These are phyloP conservation scores for Tachyglossus aculeatus DNA, from an alignment of 2,797 vertebrate species.

Conservation along the genomic window DNA sequence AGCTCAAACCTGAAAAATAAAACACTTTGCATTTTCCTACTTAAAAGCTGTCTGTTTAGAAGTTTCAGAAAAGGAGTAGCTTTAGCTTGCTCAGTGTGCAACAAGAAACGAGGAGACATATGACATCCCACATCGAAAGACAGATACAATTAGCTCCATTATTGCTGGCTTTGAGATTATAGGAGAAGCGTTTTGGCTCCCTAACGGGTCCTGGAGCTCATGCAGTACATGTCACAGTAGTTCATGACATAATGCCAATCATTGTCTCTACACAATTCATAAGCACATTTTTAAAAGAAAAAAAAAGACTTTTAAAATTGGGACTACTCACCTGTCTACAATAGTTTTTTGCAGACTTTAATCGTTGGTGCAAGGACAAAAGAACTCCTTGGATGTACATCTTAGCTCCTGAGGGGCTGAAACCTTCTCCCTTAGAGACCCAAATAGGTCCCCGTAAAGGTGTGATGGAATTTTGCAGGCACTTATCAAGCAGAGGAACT, in stretches of 20 bases:
- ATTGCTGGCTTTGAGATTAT: constrained; percentile 74
- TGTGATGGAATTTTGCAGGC: constrained; percentile 76
- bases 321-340: constrained; percentile 79
- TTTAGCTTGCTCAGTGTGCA: constrained; percentile 51
- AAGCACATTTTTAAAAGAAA: constrained; percentile 54
- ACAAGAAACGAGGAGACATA: constrained; percentile 65
- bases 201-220: constrained; percentile 71
- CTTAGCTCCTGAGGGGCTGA: constrained; percentile 74
- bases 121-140: constrained; percentile 72
- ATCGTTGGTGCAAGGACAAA: constrained; percentile 67
- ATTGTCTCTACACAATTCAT: constrained; percentile 37
- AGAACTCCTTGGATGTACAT: constrained; percentile 68
- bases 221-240: constrained; percentile 69
- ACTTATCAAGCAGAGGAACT: constrained; percentile 73
- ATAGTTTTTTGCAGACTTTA: constrained; percentile 70
- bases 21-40: constrained; percentile 23
- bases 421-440: constrained; percentile 74
- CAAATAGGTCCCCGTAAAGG: constrained; percentile 71
- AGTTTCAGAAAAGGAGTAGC: constrained; percentile 48
- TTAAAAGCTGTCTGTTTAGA: constrained; percentile 48
- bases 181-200: constrained; percentile 74
- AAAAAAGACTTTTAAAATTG: constrained; percentile 61
- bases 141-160: constrained; percentile 80
- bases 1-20: constrained; percentile 36
- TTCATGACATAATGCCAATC: constrained; percentile 69